phyloP scores from a whole-genome alignment of 1,140 invertebrate species.

The Bombus breviceps region DNA sequence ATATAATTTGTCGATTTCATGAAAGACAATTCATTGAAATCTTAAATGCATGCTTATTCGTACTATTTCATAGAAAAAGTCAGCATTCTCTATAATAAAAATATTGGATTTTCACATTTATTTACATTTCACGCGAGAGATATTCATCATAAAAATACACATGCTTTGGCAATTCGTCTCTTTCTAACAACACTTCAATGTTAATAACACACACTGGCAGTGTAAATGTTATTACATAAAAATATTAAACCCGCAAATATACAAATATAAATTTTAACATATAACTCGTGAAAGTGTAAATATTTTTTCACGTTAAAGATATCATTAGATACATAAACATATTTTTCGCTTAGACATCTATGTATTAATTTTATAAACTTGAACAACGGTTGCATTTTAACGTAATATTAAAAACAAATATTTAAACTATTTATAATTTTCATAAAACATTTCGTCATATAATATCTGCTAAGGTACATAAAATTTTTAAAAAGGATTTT shows the following conservation, averaged over 20 bases:
- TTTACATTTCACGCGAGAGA: conserved; percentile 35
- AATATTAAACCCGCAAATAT: neutral
- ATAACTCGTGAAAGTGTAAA: neutral
- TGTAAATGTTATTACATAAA: conserved; percentile 13
- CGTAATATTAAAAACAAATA: neutral
- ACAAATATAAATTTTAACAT: conserved; percentile 8
- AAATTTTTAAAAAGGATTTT: neutral
- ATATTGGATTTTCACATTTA: conserved; percentile 15
- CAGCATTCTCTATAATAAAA: neutral
- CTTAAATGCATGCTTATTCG: neutral
- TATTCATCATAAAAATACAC: conserved; percentile 50
- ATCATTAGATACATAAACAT: neutral
- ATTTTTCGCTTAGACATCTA: neutral
- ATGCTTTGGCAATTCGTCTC: conserved; percentile 58
- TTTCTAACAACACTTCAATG: conserved; percentile 40
- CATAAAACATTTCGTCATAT: neutral
- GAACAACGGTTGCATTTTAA: neutral
- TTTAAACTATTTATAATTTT: neutral
- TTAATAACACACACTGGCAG: conserved; percentile 6
- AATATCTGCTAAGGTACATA: neutral
- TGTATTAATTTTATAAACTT: neutral
- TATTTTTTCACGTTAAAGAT: neutral
- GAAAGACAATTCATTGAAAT: conserved; percentile 7
- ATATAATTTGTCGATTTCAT: neutral
- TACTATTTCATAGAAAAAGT: neutral